A percentile compares a stretch with the other conserved stretches of the same genome.
Conservation (phyloP, 2,113 vertebrate genomes). For the Emydocephalus ijimae region DNA sequence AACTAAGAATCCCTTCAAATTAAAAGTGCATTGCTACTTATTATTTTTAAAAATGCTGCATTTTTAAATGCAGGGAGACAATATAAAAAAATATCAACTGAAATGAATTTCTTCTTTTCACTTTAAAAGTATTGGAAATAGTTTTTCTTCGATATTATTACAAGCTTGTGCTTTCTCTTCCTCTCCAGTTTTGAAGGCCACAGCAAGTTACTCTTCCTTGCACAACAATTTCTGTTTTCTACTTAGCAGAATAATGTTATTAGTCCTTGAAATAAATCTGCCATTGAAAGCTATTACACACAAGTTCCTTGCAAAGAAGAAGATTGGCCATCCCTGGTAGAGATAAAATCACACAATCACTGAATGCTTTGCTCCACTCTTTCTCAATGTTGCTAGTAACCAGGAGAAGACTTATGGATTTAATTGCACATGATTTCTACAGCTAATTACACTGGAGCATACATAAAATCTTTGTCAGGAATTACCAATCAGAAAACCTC, state of each 20-base stretch:
- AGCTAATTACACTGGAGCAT: background rate
- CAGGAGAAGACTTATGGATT: background rate
- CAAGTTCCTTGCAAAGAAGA: slow-evolving; percentile 56
- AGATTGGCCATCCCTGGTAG: background rate
- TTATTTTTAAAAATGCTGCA: slow-evolving; percentile 61
- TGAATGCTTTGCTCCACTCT: background rate
- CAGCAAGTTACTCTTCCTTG: slow-evolving; percentile 61
- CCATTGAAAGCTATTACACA: slow-evolving; percentile 62
- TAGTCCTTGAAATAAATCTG: slow-evolving; percentile 63
- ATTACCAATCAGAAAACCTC: background rate
- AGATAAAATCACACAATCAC: background rate
- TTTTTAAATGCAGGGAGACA: slow-evolving; percentile 51
- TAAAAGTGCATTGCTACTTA: slow-evolving; percentile 61
- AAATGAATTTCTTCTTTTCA: slow-evolving; percentile 64
- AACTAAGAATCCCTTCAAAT: slow-evolving; percentile 45
- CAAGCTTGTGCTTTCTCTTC: slow-evolving; percentile 61
- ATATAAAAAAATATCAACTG: slow-evolving; percentile 51
- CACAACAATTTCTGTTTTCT: slow-evolving; percentile 67
- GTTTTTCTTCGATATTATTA: slow-evolving; percentile 71
- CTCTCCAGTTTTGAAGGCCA: slow-evolving; percentile 67
- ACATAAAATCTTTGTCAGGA: background rate
- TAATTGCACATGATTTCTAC: background rate
- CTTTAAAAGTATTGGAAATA: slow-evolving; percentile 57
- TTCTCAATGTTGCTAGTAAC: background rate
- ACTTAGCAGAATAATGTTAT: slow-evolving; percentile 62